These are phyloP conservation scores for Gobiocypris rarus DNA, from an alignment of 2,113 vertebrate species.

Conservation along the genomic window DNA sequence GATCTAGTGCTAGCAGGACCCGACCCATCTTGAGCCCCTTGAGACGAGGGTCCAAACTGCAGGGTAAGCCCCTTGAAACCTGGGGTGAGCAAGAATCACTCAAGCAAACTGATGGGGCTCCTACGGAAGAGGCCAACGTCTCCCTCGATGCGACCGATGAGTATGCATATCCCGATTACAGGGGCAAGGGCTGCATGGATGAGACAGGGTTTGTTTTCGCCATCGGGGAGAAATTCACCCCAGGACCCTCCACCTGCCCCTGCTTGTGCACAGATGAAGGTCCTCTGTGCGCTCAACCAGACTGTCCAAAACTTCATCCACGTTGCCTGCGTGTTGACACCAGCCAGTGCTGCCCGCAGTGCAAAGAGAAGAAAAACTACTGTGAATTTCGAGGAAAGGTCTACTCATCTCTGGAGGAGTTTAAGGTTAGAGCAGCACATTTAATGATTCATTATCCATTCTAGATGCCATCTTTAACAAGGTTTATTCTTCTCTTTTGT, in stretches of 20 bases:
- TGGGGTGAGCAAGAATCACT: conserved; percentile 75
- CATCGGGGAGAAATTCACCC: conserved; percentile 94
- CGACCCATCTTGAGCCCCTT: conserved; percentile 77
- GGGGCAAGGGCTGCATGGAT: conserved; percentile 97
- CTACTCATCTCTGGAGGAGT: conserved; percentile 93
- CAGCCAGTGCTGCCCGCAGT: conserved; percentile 95
- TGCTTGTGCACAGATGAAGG: conserved; percentile 99
- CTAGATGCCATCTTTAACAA: background rate
- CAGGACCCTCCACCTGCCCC: conserved; percentile 93
- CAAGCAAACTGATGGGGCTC: conserved; percentile 78
- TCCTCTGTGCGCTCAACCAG: conserved; percentile 91
- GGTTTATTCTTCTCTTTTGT: conserved; percentile 2
- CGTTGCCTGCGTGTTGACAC: conserved; percentile 95
- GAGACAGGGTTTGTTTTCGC: conserved; percentile 97
- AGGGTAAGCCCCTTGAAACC: conserved; percentile 74
- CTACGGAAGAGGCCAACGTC: conserved; percentile 77
- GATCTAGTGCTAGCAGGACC: conserved; percentile 78
- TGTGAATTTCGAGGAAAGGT: conserved; percentile 93
- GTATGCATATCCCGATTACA: conserved; percentile 95
- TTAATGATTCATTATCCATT: conserved; percentile 1
- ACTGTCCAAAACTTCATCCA: conserved; percentile 93
- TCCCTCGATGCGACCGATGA: conserved; percentile 88
- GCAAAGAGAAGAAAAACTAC: conserved; percentile 95
- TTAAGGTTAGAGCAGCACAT: conserved; percentile 85
- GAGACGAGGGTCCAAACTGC: conserved; percentile 66